A percentile compares a stretch with the other conserved stretches of the same genome.
Evolutionary conservation across 92 coral and sea anemone genomes (phyloP).

Genomic region (Palythoa grandis): DNA sequence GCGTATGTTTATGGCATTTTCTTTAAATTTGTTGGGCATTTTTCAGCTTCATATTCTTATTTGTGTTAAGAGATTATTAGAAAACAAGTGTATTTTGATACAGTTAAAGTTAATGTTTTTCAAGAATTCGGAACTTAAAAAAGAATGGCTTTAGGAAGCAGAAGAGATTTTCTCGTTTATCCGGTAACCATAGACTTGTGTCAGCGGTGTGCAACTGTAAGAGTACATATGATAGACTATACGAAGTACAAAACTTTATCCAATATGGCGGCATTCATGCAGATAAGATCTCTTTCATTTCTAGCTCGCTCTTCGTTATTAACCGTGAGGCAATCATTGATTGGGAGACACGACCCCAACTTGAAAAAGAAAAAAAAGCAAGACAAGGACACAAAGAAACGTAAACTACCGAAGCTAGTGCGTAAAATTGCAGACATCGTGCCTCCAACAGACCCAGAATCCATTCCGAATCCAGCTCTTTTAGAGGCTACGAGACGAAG

Average conservation of each 20-base stretch:
- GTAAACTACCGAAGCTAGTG: conserved; percentile 46
- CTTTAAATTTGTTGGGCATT: no score
- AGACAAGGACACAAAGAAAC: conserved; percentile 69
- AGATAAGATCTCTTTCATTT: conserved; percentile 57
- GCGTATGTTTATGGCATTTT: no score
- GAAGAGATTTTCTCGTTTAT: no score
- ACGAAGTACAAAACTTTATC: background rate
- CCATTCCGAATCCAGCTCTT: conserved; percentile 69
- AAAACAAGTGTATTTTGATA: no score
- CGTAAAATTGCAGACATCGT: conserved; percentile 92
- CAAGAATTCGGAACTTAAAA: no score
- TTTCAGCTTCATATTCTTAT: no score
- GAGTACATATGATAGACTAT: background rate
- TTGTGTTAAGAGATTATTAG: no score
- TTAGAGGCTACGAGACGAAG: conserved; percentile 72
- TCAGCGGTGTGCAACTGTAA: background rate
- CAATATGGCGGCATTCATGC: conserved; percentile 86
- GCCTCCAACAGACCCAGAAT: conserved; percentile 93
- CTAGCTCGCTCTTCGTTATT: conserved; percentile 78
- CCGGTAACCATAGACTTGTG: background rate
- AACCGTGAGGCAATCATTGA: conserved; percentile 69
- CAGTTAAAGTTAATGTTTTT: no score
- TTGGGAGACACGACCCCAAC: conserved; percentile 87
- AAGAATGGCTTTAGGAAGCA: no score
- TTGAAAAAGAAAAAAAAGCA: conserved; percentile 82